phyloP scores from a whole-genome alignment of 37 sponge, comb jelly and placozoan species.

The Geodia barretti region DNA sequence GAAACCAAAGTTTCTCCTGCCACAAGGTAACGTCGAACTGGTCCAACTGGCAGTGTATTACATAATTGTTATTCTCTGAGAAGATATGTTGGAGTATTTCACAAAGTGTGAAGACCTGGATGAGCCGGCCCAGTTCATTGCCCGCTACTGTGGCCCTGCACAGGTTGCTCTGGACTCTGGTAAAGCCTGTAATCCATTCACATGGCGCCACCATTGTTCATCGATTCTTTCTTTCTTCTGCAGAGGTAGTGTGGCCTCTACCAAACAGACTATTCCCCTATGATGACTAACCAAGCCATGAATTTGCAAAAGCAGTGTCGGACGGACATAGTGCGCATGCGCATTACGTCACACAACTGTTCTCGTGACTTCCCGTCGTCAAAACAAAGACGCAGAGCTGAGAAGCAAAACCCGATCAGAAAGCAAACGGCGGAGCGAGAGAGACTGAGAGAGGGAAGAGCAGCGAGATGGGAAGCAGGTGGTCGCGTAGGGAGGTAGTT shows the following conservation, averaged over 20 bases:
- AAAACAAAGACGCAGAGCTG: too few species aligned
- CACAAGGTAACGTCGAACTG: slow-evolving; percentile 54
- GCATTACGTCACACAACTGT: too few species aligned
- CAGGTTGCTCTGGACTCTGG: slow-evolving; percentile 65
- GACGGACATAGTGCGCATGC: too few species aligned
- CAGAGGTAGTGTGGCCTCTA: slow-evolving; percentile 72
- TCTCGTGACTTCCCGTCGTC: too few species aligned
- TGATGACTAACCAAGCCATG: slow-evolving; percentile 38
- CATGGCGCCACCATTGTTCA: background rate
- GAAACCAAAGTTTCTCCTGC: slow-evolving; percentile 43
- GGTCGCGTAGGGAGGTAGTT: background rate
- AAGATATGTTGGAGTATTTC: slow-evolving; percentile 81
- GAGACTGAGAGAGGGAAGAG: background rate
- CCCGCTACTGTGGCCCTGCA: slow-evolving; percentile 45
- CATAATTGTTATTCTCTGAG: background rate
- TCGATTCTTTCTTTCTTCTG: background rate
- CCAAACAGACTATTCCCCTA: slow-evolving; percentile 80
- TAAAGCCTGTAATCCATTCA: slow-evolving; percentile 11
- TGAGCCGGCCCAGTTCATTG: slow-evolving; percentile 52
- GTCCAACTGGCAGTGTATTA: background rate
- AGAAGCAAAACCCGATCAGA: too few species aligned
- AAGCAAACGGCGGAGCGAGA: background rate
- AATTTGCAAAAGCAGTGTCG: too few species aligned
- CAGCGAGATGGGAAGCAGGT: background rate
- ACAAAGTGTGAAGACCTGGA: slow-evolving; percentile 26